Conservation (phyloP, 1,140 invertebrate species). For the Drosophila pseudoobscura region DNA sequence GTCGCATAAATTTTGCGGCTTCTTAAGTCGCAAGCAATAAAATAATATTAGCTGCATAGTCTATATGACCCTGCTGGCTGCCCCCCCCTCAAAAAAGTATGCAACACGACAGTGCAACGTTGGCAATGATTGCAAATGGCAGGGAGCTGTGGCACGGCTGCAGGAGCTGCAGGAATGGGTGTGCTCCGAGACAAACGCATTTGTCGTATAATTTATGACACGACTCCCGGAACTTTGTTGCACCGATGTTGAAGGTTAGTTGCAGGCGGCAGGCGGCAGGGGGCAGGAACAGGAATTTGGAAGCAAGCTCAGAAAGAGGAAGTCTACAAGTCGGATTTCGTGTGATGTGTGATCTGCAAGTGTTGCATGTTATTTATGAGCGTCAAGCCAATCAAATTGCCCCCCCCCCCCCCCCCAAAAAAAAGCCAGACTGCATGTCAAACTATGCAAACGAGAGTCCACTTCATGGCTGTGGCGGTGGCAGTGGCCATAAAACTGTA, state of each 20-base stretch:
- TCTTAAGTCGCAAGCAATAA: constrained; percentile 82
- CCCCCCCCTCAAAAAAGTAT: constrained; percentile 57
- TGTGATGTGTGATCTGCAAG: constrained; percentile 65
- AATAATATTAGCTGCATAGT: constrained; percentile 81
- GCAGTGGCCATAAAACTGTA: constrained; percentile 66
- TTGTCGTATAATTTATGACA: constrained; percentile 81
- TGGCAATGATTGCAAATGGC: constrained; percentile 74
- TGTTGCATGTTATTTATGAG: constrained; percentile 78
- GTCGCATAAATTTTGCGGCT: constrained; percentile 82
- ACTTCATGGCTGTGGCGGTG: constrained; percentile 4
- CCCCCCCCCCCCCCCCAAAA: constrained; percentile 2
- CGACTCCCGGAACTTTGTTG: constrained; percentile 45
- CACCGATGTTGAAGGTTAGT: constrained; percentile 6
- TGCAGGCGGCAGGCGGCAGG: no score
- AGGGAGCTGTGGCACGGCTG: constrained; percentile 24
- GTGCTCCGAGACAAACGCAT: constrained; percentile 73
- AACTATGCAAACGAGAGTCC: constrained; percentile 35
- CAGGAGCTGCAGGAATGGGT: constrained; percentile 30
- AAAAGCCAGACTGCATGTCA: constrained; percentile 58
- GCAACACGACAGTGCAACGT: constrained; percentile 73
- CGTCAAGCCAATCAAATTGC: constrained; percentile 38
- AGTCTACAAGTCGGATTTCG: constrained; percentile 22
- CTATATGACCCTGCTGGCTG: constrained; percentile 23
- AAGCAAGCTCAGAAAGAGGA: neutral
- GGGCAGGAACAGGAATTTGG: neutral